These are phyloP conservation scores for Pantelozetes paolii DNA, from an alignment of 2,888 invertebrate genomes.

Conservation along the genomic window DNA sequence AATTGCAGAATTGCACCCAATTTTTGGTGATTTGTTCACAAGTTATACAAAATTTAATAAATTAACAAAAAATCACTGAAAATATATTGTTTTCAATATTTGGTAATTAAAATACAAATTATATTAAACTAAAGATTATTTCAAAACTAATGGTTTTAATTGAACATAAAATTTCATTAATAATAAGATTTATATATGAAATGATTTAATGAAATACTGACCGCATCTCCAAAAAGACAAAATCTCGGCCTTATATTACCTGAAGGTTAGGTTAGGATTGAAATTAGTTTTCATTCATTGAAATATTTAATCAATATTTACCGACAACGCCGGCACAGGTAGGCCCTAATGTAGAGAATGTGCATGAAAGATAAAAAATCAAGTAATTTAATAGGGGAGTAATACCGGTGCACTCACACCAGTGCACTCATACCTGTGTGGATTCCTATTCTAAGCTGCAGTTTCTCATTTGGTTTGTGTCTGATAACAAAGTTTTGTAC, in stretches of 20 bases:
- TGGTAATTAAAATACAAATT: too few species aligned
- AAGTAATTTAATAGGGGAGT: neutral
- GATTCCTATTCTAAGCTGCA: constrained; percentile 84
- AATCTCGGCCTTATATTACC: constrained; percentile 51
- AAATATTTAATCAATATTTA: constrained; percentile 1
- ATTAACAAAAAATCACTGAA: neutral
- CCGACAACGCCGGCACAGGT: constrained; percentile 41
- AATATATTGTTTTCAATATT: too few species aligned
- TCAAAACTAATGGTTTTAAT: too few species aligned
- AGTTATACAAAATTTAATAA: neutral
- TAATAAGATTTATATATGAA: too few species aligned
- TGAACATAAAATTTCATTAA: too few species aligned
- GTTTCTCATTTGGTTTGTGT: constrained; percentile 79
- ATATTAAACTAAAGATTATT: too few species aligned
- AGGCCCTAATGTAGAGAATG: neutral
- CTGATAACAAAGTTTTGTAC: constrained; percentile 72
- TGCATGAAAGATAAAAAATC: neutral
- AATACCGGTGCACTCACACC: too few species aligned
- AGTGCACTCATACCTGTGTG: constrained; percentile 65
- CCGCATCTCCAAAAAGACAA: constrained; percentile 41
- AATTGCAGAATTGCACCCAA: too few species aligned
- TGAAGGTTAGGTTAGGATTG: neutral
- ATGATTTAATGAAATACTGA: constrained; percentile 10
- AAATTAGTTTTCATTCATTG: neutral
- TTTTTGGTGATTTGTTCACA: too few species aligned